These are phyloP conservation scores for Eremophila alpestris DNA, from an alignment of 2,797 vertebrate species.

Conservation along the genomic window DNA sequence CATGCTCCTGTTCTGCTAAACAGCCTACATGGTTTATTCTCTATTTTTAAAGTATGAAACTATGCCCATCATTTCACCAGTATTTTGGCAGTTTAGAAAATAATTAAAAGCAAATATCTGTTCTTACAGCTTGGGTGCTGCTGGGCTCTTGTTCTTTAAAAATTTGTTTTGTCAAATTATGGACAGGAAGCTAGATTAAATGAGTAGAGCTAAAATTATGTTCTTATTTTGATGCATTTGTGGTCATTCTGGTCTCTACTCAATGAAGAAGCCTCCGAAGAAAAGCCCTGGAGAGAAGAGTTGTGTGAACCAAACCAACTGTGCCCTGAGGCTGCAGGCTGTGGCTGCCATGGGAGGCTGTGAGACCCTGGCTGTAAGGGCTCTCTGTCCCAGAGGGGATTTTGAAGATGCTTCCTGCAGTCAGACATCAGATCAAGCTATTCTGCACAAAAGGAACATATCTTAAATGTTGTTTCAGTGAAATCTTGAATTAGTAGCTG, in stretches of 20 bases:
- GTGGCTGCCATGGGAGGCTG: fast-evolving
- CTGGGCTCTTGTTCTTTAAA: not conserved
- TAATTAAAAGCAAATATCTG: not conserved
- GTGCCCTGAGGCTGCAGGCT: not conserved
- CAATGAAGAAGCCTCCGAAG: fast-evolving
- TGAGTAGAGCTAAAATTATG: not conserved
- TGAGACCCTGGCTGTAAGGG: not conserved
- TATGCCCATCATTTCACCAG: not conserved
- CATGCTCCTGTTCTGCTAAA: not conserved
- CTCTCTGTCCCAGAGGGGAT: not conserved
- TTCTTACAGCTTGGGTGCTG: not conserved
- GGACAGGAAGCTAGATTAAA: not conserved
- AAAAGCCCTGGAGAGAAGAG: not conserved
- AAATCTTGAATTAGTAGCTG: not conserved
- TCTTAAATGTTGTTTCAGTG: not conserved
- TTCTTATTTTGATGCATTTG: not conserved
- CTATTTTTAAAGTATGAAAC: not conserved
- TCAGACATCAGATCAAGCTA: not conserved
- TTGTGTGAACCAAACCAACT: not conserved
- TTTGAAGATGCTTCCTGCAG: not conserved
- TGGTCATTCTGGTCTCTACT: not conserved
- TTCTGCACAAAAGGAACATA: not conserved
- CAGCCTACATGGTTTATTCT: not conserved
- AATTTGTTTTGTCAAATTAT: not conserved
- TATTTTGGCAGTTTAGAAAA: not conserved